Percentiles rank a stretch among this genome's conserved stretches.
These are phyloP conservation scores for Cactoblastis cactorum DNA, from an alignment of 2,888 invertebrate species.

Conservation along the genomic window DNA sequence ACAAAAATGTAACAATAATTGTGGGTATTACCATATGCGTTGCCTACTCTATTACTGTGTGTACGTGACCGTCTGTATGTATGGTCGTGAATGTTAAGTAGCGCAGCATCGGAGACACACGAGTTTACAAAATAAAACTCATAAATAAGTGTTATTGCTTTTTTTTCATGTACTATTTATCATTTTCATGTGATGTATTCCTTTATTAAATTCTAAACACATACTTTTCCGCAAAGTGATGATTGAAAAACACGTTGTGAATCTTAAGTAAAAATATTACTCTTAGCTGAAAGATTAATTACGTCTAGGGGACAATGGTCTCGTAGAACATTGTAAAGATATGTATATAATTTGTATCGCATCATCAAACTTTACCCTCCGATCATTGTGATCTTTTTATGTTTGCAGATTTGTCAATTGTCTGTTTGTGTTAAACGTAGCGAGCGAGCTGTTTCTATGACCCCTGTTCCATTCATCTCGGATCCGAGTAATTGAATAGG, in stretches of 20 bases:
- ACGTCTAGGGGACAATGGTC: neutral
- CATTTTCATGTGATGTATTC: neutral
- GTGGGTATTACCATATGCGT: slow-evolving; percentile 12
- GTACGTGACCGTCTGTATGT: slow-evolving; percentile 6
- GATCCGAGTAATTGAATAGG: slow-evolving; percentile 10
- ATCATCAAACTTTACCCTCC: too few species aligned
- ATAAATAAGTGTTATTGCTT: neutral
- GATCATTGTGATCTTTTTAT: too few species aligned
- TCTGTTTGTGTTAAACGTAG: neutral
- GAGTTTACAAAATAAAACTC: neutral
- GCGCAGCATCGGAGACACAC: neutral
- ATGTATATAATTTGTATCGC: too few species aligned
- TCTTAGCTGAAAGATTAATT: neutral
- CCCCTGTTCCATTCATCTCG: neutral
- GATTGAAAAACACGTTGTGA: neutral
- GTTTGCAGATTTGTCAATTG: too few species aligned
- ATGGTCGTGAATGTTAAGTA: slow-evolving; percentile 11
- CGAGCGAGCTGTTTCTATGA: neutral
- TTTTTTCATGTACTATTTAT: neutral
- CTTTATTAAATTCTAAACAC: neutral
- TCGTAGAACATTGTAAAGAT: too few species aligned
- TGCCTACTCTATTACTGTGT: slow-evolving; percentile 16
- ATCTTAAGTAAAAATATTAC: too few species aligned
- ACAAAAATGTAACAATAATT: neutral
- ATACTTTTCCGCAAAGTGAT: neutral